Base-by-base conservation (phyloP, 1,140 invertebrate species). In the Apis cerana region DNA sequence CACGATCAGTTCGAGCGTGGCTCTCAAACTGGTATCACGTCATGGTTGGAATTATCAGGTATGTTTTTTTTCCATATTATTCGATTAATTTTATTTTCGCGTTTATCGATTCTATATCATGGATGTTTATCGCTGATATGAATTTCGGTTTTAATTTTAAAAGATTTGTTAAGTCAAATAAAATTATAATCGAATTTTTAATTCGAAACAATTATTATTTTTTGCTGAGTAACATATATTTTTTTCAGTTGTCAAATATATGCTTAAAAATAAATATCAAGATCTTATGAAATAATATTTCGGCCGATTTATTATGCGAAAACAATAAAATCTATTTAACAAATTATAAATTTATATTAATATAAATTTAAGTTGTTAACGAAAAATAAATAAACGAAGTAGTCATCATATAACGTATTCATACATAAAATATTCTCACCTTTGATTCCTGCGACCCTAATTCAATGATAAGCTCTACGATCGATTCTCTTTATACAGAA, bases 31-130 rank as follows among this genome's bases (percentile, higher is more conserved):
- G 65, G 61, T 43, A 75, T 68, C 27, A 75, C 88, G 82, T 61
- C 87, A 93, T 93, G 92, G 92, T 93, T 85, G 90, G 92, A 83
- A 88, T 87, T 65, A 64, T 87, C 70, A 92, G 90, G 91, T 91
- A 84, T 58, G 90, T 86, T 69, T n/a, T 1, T 43, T 61, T 21
- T 13, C 15, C 8, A 33, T 64, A 75, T 64, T 23, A 19, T 9
- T 27, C 15, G 12, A 8, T 12, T 5, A 3, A 1, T 3, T 33
- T 0, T 4, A 27, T 33, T 10, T 19, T 19, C 3, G 27, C 4
- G 19, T 65, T 21, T 12, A 5, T 43, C 64, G 11, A 0, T 17
- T 19, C 17, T 19, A 15, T n/a, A 61, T 61, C 59, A 21, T 10
- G n/a, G 59, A 61, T 21, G 11, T 21, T 61, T 61, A 61, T 61